Conservation (phyloP, 2,888 invertebrate genomes). For the Aspidiotus destructor region DNA sequence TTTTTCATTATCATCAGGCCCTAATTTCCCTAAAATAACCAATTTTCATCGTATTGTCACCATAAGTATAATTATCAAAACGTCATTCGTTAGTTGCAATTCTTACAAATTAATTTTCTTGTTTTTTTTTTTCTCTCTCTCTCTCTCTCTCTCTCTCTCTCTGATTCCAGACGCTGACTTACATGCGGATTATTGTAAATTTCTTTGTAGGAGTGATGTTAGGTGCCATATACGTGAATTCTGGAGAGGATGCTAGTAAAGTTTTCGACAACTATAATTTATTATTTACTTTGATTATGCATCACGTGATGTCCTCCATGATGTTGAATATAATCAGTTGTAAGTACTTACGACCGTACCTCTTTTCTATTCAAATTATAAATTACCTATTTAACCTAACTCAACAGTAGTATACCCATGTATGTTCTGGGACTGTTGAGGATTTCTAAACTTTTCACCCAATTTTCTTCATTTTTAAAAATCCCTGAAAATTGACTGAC, state of each 20-base stretch:
- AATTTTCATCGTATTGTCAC: no score
- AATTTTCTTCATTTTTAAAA: no score
- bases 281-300: conserved; percentile 82
- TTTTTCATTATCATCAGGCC: no score
- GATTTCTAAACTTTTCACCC: no score
- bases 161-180: conserved; percentile 60
- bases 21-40: no score
- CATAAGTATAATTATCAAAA: no score
- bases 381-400: no score
- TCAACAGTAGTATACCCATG: no score
- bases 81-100: conserved; percentile 11
- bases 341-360: conserved; percentile 45
- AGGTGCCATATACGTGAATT: conserved; percentile 62
- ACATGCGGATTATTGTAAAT: conserved; percentile 64
- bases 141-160: no score
- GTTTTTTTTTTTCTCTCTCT: conserved; percentile 3
- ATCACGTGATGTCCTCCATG: conserved; percentile 86
- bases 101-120: not conserved
- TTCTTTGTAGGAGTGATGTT: conserved; percentile 64
- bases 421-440: no score
- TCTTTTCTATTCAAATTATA: no score
- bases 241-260: conserved; percentile 64
- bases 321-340: conserved; percentile 80
- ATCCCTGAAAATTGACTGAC: no score
- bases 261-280: conserved; percentile 77